Base-by-base conservation (phyloP, 92 coral and sea anemone genomes). In the Heliopora coerulea region DNA sequence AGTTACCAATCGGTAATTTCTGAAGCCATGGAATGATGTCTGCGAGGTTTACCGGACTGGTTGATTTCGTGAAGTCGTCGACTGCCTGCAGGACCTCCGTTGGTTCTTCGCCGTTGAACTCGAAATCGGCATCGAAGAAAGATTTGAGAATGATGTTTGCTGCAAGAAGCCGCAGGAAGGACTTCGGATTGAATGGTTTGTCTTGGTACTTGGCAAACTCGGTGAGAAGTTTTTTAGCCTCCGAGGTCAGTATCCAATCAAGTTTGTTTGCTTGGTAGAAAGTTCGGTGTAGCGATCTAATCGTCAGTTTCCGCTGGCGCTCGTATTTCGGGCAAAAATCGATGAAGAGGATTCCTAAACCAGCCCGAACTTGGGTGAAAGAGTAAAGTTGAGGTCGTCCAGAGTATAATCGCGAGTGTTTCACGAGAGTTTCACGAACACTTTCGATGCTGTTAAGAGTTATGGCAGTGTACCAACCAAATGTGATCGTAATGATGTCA, bases 361-460 rank as follows among this genome's bases (percentile, higher is more conserved):
- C 77, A 4, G 49, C 77, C 1, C 77, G 77, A n/a, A 70, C 60
- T 75, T 75, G 33, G 33, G 69, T 82, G 64, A 82, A 75, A 57
- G 78, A 74, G 86, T 82, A 66, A 28, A 82, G 56, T 34, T 78
- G 81, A 20, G 86, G 86, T 33, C 86, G 81, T 2, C 82, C 86
- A 26, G 81, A 76, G 54, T 66, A 62, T 35, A 62, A 54, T 15
- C 60, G 11, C 40, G 86, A 75, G 10, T 54, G 81, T 66, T 75
- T 82, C 72, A 66, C 64, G 65, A 82, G 81, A 18, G 78, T 79
- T 21, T 49, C 46, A 25, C 81, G 59, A 64, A 82, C 79, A 8
- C 81, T 82, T 15, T 66, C 81, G 27, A 79, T 73, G n/a, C 86
- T 79, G 60, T 75, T 75, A 1, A 82, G 80, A 2, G 75, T 78